Conservation (phyloP, 2,888 invertebrate genomes). For the Uloborus plumipes region DNA sequence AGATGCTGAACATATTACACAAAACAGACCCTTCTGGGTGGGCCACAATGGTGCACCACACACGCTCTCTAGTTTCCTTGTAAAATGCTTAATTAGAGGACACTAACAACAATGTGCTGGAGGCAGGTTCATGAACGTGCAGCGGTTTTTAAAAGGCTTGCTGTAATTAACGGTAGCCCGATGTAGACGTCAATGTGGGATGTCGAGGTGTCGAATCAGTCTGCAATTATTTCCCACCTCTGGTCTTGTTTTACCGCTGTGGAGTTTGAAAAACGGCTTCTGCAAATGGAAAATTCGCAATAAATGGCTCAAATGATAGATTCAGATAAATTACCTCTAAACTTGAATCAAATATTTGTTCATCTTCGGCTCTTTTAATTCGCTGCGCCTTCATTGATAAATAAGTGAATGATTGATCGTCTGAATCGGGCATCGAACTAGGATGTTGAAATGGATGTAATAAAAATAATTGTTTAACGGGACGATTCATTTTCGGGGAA, state of each 20-base stretch:
- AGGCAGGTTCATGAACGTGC: conserved; percentile 24
- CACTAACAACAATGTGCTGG: conserved; percentile 15
- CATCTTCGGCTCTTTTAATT: too few species aligned
- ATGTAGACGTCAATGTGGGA: conserved; percentile 38
- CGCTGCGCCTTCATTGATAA: neutral
- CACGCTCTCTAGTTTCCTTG: conserved; percentile 28
- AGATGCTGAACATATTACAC: too few species aligned
- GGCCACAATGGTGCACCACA: conserved; percentile 18
- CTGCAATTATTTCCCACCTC: conserved; percentile 38
- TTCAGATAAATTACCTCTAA: too few species aligned
- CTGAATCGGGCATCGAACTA: conserved; percentile 9
- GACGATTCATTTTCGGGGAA: too few species aligned
- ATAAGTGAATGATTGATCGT: conserved; percentile 36
- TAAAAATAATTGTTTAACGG: conserved; percentile 18
- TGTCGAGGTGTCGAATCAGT: conserved; percentile 35
- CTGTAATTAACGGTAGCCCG: conserved; percentile 34
- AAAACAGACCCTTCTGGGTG: conserved; percentile 20
- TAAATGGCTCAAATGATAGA: conserved; percentile 2
- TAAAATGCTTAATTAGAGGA: conserved; percentile 48
- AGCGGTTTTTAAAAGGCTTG: conserved; percentile 18
- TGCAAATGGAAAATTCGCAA: conserved; percentile 14
- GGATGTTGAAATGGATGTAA: conserved; percentile 5
- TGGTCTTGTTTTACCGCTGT: conserved; percentile 19
- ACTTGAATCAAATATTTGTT: too few species aligned
- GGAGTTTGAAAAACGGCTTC: conserved; percentile 32